Conservation (phyloP, 2,888 invertebrate genomes). For the Aphodius granarius region DNA sequence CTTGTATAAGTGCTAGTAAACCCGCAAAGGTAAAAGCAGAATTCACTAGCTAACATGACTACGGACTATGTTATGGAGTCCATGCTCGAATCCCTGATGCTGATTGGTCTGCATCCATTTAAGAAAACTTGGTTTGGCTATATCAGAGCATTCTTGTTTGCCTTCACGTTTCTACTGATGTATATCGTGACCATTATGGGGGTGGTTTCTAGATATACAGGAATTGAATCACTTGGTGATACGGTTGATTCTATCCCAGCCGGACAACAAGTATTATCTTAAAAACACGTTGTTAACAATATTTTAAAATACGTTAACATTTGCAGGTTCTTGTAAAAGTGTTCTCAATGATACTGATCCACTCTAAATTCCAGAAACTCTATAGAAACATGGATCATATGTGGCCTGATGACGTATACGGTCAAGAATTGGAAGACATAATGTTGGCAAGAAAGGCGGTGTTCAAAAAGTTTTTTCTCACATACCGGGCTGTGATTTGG, state of each 20-base stretch:
- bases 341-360: neutral
- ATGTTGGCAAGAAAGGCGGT: neutral
- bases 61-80: constrained; percentile 19
- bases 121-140: neutral
- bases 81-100: constrained; percentile 9
- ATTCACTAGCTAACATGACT: constrained; percentile 1
- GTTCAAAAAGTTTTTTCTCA: constrained; percentile 15
- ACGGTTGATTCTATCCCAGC: constrained; percentile 21
- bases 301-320: neutral
- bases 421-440: constrained; percentile 13
- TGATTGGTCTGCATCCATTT: constrained; percentile 21
- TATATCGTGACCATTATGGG: constrained; percentile 18
- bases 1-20: neutral
- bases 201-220: constrained; percentile 18
- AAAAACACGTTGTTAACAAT: no score
- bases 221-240: constrained; percentile 16
- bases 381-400: constrained; percentile 13
- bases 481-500: constrained; percentile 5
- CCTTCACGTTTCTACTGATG: constrained; percentile 3
- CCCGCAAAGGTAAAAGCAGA: neutral
- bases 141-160: constrained; percentile 7
- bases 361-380: neutral
- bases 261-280: constrained; percentile 14
- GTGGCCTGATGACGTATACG: constrained; percentile 17
- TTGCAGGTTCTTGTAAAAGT: constrained; percentile 9